Conservation (phyloP, 2,888 invertebrate genomes). For the Tachina grossa region DNA sequence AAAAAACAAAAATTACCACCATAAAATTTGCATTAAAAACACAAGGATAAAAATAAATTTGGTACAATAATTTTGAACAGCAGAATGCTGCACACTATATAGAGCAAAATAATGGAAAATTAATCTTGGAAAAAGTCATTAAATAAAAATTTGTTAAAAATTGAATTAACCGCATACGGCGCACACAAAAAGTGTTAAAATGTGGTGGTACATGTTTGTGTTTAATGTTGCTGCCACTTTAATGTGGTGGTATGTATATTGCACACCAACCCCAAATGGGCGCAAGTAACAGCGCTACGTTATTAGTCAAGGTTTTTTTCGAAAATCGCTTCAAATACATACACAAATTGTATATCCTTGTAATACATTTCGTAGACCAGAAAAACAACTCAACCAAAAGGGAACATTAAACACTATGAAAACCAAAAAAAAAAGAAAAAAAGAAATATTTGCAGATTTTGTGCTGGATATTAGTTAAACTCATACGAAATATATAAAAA, state of each 20-base stretch:
- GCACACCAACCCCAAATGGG: slow-evolving; percentile 40
- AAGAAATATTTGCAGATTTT: slow-evolving; percentile 28
- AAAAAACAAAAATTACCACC: neutral
- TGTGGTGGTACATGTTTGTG: slow-evolving; percentile 20
- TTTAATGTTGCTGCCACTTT: slow-evolving; percentile 11
- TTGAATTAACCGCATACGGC: slow-evolving; percentile 66
- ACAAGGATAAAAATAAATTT: slow-evolving; percentile 26
- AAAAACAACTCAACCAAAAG: slow-evolving; percentile 12
- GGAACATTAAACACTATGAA: slow-evolving; percentile 43
- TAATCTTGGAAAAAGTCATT: slow-evolving; percentile 1
- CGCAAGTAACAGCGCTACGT: slow-evolving; percentile 18
- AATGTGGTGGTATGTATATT: slow-evolving; percentile 13
- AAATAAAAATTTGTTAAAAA: slow-evolving; percentile 45
- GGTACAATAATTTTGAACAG: neutral
- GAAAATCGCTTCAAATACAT: too few relatives aligned
- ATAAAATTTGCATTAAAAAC: slow-evolving; percentile 18
- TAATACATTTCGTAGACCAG: slow-evolving; percentile 28
- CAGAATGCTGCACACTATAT: neutral
- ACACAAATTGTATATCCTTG: slow-evolving; percentile 19
- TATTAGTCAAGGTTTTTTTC: slow-evolving; percentile 17
- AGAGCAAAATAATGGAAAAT: slow-evolving; percentile 15
- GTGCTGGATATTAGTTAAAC: neutral
- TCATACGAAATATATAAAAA: too few relatives aligned
- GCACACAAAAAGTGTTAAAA: slow-evolving; percentile 58
- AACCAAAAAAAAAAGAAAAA: slow-evolving; percentile 9